Evolutionary conservation across 2,113 vertebrate genomes (phyloP).

Genomic region (Sakesphorus luctuosus): DNA sequence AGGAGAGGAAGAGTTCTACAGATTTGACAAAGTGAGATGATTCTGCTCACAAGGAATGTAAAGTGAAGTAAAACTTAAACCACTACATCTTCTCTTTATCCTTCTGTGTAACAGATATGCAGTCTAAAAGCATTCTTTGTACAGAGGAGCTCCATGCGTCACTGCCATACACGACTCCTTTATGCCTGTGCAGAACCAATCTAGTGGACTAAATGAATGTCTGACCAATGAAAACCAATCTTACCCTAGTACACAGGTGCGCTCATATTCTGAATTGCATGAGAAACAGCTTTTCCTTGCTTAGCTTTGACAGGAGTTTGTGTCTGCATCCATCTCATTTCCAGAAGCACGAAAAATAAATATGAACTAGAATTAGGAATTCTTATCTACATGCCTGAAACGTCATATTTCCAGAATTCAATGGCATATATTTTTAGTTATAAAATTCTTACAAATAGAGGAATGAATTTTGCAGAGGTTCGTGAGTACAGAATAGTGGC

Average conservation of each 20-base stretch:
- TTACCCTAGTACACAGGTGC: neutral
- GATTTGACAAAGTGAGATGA: neutral
- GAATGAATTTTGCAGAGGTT: neutral
- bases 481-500: neutral
- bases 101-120: neutral
- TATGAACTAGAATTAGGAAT: neutral
- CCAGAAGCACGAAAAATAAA: neutral
- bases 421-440: rapidly evolving
- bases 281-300: neutral
- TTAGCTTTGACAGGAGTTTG: neutral
- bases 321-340: neutral
- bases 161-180: neutral
- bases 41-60: neutral
- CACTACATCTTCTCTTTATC: neutral
- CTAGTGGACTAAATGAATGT: neutral
- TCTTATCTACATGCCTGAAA: neutral
- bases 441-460: neutral
- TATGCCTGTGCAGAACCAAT: neutral
- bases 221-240: neutral
- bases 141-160: neutral
- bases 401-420: neutral
- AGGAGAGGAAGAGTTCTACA: neutral
- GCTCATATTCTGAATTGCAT: neutral
- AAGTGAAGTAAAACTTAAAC: neutral
- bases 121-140: neutral